Evolutionary conservation across 2,797 vertebrate genomes (phyloP).

Genomic region (Jordanella pulchra): DNA sequence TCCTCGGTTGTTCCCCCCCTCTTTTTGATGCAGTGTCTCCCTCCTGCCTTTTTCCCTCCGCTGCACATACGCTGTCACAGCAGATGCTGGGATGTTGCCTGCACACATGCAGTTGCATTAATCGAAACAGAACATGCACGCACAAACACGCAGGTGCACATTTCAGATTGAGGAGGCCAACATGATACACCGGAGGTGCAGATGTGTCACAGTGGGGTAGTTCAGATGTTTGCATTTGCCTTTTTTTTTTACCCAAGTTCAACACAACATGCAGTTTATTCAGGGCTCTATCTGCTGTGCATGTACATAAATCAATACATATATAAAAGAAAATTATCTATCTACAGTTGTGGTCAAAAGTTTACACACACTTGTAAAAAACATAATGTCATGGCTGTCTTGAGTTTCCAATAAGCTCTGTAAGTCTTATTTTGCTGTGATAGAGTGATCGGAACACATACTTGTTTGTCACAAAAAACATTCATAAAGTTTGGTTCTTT

Average conservation of each 20-base stretch:
- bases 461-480: too few species aligned
- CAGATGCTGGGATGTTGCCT: conserved; percentile 5
- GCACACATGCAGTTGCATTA: conserved; percentile 26
- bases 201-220: conserved; percentile 23
- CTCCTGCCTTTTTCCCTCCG: conserved; percentile 31
- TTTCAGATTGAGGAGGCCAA: not conserved
- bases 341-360: too few species aligned
- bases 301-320: too few species aligned
- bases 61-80: conserved; percentile 47
- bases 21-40: conserved; percentile 66
- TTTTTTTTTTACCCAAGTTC: not conserved
- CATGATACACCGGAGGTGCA: conserved; percentile 9
- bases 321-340: too few species aligned
- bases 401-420: too few species aligned
- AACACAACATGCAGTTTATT: not conserved
- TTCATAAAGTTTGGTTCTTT: too few species aligned
- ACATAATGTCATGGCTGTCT: too few species aligned
- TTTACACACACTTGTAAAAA: too few species aligned
- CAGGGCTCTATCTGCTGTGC: not conserved
- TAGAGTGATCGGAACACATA: too few species aligned
- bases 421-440: too few species aligned
- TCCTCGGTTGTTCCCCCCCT: conserved; percentile 33
- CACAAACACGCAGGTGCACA: conserved; percentile 9
- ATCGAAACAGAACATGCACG: not conserved
- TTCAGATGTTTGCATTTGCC: conserved; percentile 7